Base-by-base conservation (phyloP, 2,888 invertebrate species). In the Drepanosiphum platanoidis region DNA sequence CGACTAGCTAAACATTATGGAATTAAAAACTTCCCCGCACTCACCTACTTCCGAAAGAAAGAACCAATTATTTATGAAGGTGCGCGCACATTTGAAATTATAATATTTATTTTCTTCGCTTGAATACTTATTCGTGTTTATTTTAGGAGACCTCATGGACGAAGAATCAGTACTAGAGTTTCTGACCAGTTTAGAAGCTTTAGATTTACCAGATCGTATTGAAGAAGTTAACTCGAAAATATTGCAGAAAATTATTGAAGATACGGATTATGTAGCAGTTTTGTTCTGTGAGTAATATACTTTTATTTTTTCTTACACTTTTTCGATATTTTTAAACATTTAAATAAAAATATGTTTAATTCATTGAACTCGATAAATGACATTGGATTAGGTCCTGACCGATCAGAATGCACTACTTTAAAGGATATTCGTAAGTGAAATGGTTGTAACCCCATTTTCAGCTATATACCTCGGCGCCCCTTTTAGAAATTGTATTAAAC, bases 41-140 rank as follows among this genome's bases (percentile, higher is more conserved):
- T 98, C 91, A 97, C 97, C 89, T 98, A 97, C 91, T 98, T 97
- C 92, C 94, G 97, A 91, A 96, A 97, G 91, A 96, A 95, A 91
- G 96, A 97, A 92, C 97, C 97, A 90, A 97, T 97, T 90, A 95
- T 97, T 90, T 98, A 97, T 91, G 97, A 97, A 92, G 97, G 84
- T 74, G 5, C 30, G 5, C 30, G 22, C 64, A n/a, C 5, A 72
- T 27, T 96, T 94, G 89, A 91, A 70, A 58, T 80, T 71, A 34
- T 64, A 34, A 66, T 15, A 32, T 66, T 32, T 66, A 34, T 1
- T 89, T 86, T 86, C 36, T 27, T 61, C 18, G 11, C n/a, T 58
- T 15, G 42, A 27, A 46, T 36, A 52, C 11, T n/a, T 27, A 61
- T 52, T 58, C 72, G 32, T 58, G 7, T 22, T 86, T 52, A 80